phyloP scores from a whole-genome alignment of 2,888 invertebrate species.

The Griposia aprilina region DNA sequence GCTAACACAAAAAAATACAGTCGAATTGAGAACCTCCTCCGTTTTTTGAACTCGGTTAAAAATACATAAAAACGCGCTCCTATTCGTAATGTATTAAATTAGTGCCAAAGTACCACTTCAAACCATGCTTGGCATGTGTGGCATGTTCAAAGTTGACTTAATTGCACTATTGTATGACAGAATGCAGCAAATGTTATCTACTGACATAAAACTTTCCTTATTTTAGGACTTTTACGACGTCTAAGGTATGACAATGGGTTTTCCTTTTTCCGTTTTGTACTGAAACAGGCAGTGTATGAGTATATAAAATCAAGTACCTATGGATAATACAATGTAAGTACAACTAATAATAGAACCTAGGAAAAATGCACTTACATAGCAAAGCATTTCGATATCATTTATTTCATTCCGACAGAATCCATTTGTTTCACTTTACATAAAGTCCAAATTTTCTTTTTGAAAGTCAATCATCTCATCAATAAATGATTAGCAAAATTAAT shows the following conservation, averaged over 20 bases:
- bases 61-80: constrained; percentile 15
- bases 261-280: neutral
- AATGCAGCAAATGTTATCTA: constrained; percentile 16
- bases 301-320: no score
- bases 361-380: constrained; percentile 82
- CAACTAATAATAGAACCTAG: neutral
- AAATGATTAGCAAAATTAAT: neutral
- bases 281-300: neutral
- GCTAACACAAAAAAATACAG: no score
- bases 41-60: no score
- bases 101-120: constrained; percentile 36
- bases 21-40: no score
- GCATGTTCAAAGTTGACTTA: constrained; percentile 16
- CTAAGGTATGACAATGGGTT: neutral
- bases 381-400: constrained; percentile 83
- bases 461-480: neutral
- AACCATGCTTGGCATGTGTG: constrained; percentile 19
- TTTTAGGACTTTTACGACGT: constrained; percentile 21
- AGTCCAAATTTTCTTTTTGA: neutral
- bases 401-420: constrained; percentile 68
- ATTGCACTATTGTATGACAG: constrained; percentile 32
- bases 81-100: constrained; percentile 18
- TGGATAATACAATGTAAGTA: neutral
- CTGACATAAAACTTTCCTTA: constrained; percentile 19
- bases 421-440: constrained; percentile 56